Evolutionary conservation across 1,140 invertebrate species (phyloP), one percentile per base, ranked within the genome.

Genomic region (Lepidurus packardi): DNA sequence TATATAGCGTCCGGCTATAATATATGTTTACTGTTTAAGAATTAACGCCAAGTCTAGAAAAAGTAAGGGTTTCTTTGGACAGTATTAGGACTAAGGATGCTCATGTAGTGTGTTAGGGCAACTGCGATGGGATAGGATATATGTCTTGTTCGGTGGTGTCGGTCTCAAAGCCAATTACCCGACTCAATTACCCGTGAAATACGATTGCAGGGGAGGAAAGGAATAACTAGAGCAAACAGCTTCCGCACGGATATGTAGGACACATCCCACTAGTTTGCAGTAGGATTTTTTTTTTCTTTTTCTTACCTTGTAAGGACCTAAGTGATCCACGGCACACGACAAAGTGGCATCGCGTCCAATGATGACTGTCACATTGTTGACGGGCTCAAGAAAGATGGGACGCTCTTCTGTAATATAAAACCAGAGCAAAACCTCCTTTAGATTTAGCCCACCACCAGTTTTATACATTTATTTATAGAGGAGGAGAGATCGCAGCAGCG

Each of bases 261-360:
- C 53, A 13, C 2, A 65, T 13, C 53, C 53, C 13, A 16, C 53
- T 3, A 0, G 53, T 65, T 21, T 13, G 53, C 13, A n/a, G 53
- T 21, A 65, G 16, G 13, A 21, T 13, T 13, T 13, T 65, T 6
- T 65, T 21, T 21, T 9, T 25, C 0, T n/a, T 9, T n/a, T 77
- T 78, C 92, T 93, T 92, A 95, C 93, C 93, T 93, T 92, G 89
- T 94, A 93, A 90, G 92, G 92, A 84, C 93, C 93, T 84, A 95
- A 90, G 89, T 94, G 93, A 87, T 93, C 93, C 82, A 95, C 93
- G 83, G 94, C 91, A 84, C 93, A 95, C 79, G 93, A 94, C 86
- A 95, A 94, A 82, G 91, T 93, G 80, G 93, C 93, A 85, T 94
- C 93, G 81, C 93, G 88, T 77, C 93, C 93, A 85, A 94, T 92